Evolutionary conservation across 2,113 vertebrate genomes (phyloP).

Genomic region (Chionomys nivalis): DNA sequence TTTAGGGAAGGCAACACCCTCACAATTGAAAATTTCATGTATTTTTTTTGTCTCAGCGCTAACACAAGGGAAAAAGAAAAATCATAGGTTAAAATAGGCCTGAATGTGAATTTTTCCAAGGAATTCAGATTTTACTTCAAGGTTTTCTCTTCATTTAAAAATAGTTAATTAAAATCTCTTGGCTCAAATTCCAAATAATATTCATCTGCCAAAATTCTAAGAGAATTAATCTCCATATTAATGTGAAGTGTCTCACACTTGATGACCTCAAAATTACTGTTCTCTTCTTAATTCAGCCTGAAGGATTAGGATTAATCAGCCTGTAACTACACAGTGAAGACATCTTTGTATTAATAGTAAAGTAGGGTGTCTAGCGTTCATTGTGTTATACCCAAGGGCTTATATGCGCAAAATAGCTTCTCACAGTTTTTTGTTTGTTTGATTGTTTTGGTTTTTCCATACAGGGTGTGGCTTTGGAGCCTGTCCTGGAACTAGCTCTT

Average conservation of each 20-base stretch:
- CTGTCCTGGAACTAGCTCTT: no score
- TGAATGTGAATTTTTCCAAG: background rate
- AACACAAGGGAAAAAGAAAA: background rate
- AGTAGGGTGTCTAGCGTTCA: background rate
- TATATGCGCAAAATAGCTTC: background rate
- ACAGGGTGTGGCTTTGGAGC: no score
- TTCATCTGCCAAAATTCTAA: slow-evolving; percentile 69
- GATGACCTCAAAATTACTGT: background rate
- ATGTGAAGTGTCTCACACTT: slow-evolving; percentile 7
- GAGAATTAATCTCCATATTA: slow-evolving; percentile 63
- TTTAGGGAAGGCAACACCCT: background rate
- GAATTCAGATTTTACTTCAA: slow-evolving; percentile 57
- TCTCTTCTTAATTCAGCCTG: background rate
- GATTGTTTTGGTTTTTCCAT: no score
- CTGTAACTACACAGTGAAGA: background rate
- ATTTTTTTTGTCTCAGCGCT: background rate
- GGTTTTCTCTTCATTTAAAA: slow-evolving; percentile 60
- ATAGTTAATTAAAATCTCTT: slow-evolving; percentile 71
- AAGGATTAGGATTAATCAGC: background rate
- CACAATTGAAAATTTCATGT: background rate
- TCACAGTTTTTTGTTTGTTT: background rate
- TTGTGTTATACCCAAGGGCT: background rate
- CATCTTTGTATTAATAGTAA: background rate
- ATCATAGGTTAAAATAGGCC: slow-evolving; percentile 20
- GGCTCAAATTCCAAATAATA: slow-evolving; percentile 60